phyloP scores from a whole-genome alignment of 2,797 vertebrate genomes.

The Helarctos malayanus region DNA sequence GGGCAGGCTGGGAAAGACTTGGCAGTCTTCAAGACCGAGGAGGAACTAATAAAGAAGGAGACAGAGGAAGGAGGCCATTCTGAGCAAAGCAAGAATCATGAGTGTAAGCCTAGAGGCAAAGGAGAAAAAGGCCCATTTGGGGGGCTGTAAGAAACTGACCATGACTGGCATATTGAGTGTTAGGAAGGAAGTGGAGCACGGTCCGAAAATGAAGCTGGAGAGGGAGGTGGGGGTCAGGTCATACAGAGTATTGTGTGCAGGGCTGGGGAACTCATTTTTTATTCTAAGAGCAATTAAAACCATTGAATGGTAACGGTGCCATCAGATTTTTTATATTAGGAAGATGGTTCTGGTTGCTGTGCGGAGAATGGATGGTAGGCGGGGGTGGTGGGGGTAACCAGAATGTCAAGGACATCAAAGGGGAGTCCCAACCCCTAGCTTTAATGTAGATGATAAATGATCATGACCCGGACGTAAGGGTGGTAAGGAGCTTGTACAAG shows the following conservation, averaged over 20 bases:
- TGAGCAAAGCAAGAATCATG: background rate
- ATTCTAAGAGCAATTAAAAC: background rate
- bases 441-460: constrained; percentile 9
- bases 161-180: background rate
- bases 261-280: background rate
- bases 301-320: background rate
- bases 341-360: constrained; percentile 12
- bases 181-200: background rate
- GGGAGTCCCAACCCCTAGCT: background rate
- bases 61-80: background rate
- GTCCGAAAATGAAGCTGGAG: constrained; percentile 15
- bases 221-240: background rate
- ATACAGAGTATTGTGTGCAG: background rate
- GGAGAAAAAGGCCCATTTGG: background rate
- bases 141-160: background rate
- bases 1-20: background rate
- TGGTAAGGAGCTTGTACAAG: fast-evolving
- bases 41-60: background rate
- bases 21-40: background rate
- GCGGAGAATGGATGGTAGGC: background rate
- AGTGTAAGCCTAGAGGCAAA: background rate
- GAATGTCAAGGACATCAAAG: background rate
- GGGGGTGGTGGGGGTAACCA: background rate
- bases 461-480: background rate
- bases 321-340: background rate